phyloP scores from a whole-genome alignment of 1,140 invertebrate species.

The Drosophila bocki region DNA sequence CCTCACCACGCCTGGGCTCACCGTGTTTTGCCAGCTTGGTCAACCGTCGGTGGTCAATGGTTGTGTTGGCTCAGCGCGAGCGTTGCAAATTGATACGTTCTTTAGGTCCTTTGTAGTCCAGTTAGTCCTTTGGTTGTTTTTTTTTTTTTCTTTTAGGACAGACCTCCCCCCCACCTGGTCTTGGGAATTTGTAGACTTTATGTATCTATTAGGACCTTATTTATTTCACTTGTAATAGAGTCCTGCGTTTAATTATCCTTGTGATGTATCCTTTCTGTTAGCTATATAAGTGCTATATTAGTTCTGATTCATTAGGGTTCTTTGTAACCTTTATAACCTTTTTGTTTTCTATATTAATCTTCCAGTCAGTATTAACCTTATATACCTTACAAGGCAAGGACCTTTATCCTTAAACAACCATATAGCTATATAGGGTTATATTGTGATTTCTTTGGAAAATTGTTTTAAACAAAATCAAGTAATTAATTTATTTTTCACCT shows the following conservation, averaged over 20 bases:
- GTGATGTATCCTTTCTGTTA: neutral
- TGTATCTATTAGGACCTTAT: neutral
- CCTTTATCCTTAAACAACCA: too few species aligned
- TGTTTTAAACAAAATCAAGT: too few species aligned
- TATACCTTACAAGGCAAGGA: too few species aligned
- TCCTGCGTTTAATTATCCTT: neutral
- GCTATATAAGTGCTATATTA: neutral
- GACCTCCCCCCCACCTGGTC: conserved; percentile 38
- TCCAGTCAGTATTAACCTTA: too few species aligned
- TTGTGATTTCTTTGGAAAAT: too few species aligned
- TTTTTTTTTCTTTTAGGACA: neutral
- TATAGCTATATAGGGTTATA: too few species aligned
- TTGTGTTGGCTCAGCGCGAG: neutral
- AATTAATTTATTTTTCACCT: too few species aligned
- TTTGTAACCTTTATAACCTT: too few species aligned
- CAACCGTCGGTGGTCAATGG: conserved; percentile 47
- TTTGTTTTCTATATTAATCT: neutral
- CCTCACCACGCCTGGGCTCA: conserved; percentile 11
- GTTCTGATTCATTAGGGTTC: neutral
- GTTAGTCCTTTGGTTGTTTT: neutral
- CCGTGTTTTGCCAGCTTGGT: conserved; percentile 29
- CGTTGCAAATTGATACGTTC: conserved; percentile 50
- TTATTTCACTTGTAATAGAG: neutral
- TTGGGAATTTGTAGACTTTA: conserved; percentile 23
- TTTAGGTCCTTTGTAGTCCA: neutral